Evolutionary conservation across 1,140 invertebrate genomes (phyloP).

Genomic region (Drosophila arizonae): DNA sequence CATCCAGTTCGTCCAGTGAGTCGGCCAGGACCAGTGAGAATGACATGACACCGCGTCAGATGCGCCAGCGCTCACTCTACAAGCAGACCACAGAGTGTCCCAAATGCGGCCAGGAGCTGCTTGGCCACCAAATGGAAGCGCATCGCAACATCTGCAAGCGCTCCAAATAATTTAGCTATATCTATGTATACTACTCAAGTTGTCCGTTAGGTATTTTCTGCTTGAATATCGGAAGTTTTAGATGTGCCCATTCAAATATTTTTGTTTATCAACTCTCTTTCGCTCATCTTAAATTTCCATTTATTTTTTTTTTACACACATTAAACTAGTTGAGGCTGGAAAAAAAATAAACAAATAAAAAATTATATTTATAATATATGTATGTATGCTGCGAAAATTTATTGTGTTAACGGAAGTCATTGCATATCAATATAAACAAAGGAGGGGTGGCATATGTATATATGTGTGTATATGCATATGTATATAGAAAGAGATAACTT

Average conservation of each 20-base stretch:
- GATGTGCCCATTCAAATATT: neutral
- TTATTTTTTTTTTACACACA: constrained; percentile 4
- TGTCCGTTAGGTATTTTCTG: too few relatives aligned
- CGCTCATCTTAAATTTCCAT: neutral
- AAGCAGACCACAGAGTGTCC: constrained; percentile 84
- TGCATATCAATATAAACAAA: too few relatives aligned
- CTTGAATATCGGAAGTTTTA: too few relatives aligned
- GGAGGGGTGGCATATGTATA: too few relatives aligned
- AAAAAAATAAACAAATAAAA: neutral
- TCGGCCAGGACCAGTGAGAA: constrained; percentile 27
- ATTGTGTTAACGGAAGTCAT: too few relatives aligned
- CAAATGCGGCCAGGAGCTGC: constrained; percentile 84
- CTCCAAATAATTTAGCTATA: neutral
- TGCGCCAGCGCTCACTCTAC: constrained; percentile 47
- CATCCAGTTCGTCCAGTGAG: constrained; percentile 48
- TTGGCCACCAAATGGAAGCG: constrained; percentile 46
- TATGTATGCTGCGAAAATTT: too few relatives aligned
- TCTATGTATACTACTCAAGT: too few relatives aligned
- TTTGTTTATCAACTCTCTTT: neutral
- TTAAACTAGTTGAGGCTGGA: neutral
- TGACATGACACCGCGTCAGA: constrained; percentile 49
- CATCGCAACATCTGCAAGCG: constrained; percentile 44
- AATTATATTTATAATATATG: constrained; percentile 3
- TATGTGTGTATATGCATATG: too few relatives aligned
- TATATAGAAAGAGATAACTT: too few relatives aligned